These are phyloP conservation scores for Tupaia chinensis DNA, from an alignment of 2,113 vertebrate species.

Conservation along the genomic window DNA sequence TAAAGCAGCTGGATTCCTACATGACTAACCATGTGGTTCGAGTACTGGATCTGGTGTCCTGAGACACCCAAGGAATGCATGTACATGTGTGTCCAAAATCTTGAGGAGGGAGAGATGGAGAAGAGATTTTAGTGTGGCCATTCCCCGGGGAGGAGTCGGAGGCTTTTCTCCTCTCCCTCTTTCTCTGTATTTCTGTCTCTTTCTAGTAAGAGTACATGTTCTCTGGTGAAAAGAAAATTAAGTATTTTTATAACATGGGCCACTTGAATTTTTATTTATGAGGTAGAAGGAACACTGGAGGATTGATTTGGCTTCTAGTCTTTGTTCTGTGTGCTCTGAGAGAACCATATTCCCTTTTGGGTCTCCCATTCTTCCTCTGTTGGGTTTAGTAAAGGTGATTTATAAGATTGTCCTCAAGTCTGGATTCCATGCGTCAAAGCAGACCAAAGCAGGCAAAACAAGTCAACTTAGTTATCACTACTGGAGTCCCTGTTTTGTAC, in stretches of 20 bases:
- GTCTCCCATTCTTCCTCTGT: not conserved
- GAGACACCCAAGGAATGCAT: too few relatives aligned
- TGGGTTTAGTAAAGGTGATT: not conserved
- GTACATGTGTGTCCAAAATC: too few relatives aligned
- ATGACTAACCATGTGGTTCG: too few relatives aligned
- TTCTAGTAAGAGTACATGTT: too few relatives aligned
- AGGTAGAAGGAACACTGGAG: not conserved
- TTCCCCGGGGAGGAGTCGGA: too few relatives aligned
- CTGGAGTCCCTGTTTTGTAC: not conserved
- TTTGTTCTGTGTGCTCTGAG: conserved; percentile 5
- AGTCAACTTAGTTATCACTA: not conserved
- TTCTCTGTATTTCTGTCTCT: too few relatives aligned
- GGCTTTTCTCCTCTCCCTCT: too few relatives aligned
- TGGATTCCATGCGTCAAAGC: not conserved
- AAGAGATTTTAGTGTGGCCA: too few relatives aligned
- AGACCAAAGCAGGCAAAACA: not conserved
- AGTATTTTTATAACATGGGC: not conserved
- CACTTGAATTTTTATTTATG: conserved; percentile 38
- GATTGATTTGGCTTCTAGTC: not conserved
- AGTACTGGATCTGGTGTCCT: too few relatives aligned
- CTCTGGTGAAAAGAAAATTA: not conserved
- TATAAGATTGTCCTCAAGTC: not conserved
- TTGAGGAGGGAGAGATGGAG: too few relatives aligned
- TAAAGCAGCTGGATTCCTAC: too few relatives aligned
- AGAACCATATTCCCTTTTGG: not conserved